These are phyloP conservation scores for Achlya flavicornis DNA, from an alignment of 2,888 invertebrate genomes.

Conservation along the genomic window DNA sequence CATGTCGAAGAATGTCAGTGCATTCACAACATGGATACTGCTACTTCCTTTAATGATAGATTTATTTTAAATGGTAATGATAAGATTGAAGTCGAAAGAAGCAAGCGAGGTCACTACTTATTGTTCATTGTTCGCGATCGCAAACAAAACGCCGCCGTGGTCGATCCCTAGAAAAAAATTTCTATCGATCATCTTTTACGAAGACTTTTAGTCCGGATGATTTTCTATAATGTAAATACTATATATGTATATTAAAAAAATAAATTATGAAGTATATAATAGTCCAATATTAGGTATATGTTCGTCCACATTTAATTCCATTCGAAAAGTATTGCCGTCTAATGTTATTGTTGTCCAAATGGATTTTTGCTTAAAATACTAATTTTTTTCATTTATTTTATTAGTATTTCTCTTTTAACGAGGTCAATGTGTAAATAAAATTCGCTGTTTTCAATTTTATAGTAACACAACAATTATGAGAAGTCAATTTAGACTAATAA, in stretches of 20 bases:
- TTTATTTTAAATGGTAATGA: slow-evolving; percentile 11
- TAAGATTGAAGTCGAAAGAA: slow-evolving; percentile 25
- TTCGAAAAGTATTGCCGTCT: slow-evolving; percentile 77
- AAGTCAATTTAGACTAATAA: slow-evolving; percentile 65
- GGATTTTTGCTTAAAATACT: slow-evolving; percentile 58
- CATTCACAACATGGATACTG: slow-evolving; percentile 6
- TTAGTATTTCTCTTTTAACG: slow-evolving; percentile 48
- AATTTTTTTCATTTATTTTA: slow-evolving; percentile 54
- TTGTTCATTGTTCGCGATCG: slow-evolving; percentile 13
- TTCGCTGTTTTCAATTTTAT: slow-evolving; percentile 22
- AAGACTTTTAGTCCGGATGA: slow-evolving; percentile 53
- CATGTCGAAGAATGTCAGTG: slow-evolving; percentile 13
- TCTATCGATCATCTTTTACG: slow-evolving; percentile 35
- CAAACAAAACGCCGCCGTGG: slow-evolving; percentile 22
- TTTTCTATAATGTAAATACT: slow-evolving; percentile 70
- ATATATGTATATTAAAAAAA: slow-evolving; percentile 64
- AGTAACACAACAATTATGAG: slow-evolving; percentile 36
- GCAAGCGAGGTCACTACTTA: slow-evolving; percentile 27
- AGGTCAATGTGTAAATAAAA: slow-evolving; percentile 39
- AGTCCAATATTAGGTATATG: slow-evolving; percentile 77
- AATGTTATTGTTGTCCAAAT: slow-evolving; percentile 73
- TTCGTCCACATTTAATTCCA: slow-evolving; percentile 81
- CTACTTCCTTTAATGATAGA: slow-evolving; percentile 11
- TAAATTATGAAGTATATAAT: slow-evolving; percentile 69
- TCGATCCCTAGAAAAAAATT: slow-evolving; percentile 29